Evolutionary conservation across 2,888 invertebrate species (phyloP).

Genomic region (Caenorhabditis plicata): DNA sequence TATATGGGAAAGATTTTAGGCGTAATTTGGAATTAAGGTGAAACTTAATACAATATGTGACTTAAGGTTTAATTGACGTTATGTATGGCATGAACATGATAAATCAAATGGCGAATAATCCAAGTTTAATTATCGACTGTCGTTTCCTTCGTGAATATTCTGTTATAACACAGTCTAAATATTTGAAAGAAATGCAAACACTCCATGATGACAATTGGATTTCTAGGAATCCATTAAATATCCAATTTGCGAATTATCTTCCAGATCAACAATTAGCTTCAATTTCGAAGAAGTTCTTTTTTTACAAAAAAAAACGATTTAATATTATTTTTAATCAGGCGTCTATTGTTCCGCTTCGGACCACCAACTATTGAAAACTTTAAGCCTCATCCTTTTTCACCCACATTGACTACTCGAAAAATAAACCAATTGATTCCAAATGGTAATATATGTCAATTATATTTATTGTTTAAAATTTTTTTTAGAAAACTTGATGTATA

Average conservation of each 20-base stretch:
- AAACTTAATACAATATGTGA: too few relatives aligned
- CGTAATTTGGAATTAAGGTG: conserved; percentile 8
- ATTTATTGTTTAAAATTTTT: neutral
- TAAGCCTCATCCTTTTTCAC: conserved; percentile 17
- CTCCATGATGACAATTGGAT: conserved; percentile 1
- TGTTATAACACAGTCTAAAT: conserved; percentile 25
- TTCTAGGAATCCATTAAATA: neutral
- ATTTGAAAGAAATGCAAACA: conserved; percentile 10
- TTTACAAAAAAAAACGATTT: neutral
- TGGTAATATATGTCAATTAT: conserved; percentile 3
- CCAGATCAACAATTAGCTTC: conserved; percentile 14
- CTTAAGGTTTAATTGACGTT: conserved; percentile 30
- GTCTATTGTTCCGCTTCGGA: conserved; percentile 21
- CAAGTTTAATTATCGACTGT: conserved; percentile 45
- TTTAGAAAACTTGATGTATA: conserved; percentile 20
- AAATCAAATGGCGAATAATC: conserved; percentile 23
- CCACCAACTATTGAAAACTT: conserved; percentile 7
- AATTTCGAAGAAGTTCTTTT: conserved; percentile 12
- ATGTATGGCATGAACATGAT: conserved; percentile 35
- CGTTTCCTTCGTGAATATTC: conserved; percentile 39
- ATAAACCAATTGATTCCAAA: conserved; percentile 12
- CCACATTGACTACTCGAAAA: conserved; percentile 12
- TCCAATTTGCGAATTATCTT: conserved; percentile 23
- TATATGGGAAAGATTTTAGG: conserved; percentile 42
- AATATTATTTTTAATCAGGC: conserved; percentile 6